Evolutionary conservation across 2,113 vertebrate genomes (phyloP), one percentile per base, ranked within the genome.

Genomic region (Platysternon megacephalum): DNA sequence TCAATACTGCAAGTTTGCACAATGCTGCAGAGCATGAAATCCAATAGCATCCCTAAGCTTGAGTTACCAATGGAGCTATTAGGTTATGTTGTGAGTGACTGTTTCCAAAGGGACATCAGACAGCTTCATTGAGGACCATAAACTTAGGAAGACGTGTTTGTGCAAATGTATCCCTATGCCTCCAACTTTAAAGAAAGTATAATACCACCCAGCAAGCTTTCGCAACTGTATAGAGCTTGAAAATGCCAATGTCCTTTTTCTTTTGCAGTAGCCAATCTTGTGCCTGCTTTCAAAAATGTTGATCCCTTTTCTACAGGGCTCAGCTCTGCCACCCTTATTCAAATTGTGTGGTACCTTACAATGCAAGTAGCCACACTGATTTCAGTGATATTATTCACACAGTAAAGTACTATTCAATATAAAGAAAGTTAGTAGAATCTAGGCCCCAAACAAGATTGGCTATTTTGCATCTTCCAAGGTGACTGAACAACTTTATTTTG

Each of bases 401-500:
- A 84, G 55, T 5, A 2, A 84, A 79, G 74, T 17, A 39, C 9
- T 65, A 49, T 3, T 94, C 85, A 79, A 76, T 58, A 42, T 79
- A 85, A 88, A 81, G 6, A 94, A 29, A 56, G 94, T 79, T 2
- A 52, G n/a, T 42, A 96, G 51, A 86, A 80, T 4, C 53, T 24
- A 6, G 5, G 35, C 19, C 81, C 44, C 85, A 53, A 48, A 72
- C 76, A 61, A 90, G 72, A 82, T 72, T 61, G 32, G 44, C 44
- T 55, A 11, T 78, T n/a, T 58, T 2, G 0, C 61, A 72, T 61
- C 83, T 91, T 92, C 91, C 96, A 94, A 94, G 19, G 65, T 72
- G 35, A 78, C 86, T 79, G 10, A 94, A 95, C 94, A 95, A 29
- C 78, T 86, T 83, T 86, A 13, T n/a, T 35, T 65, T 80, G 68